These are phyloP conservation scores for Spicauda simplicius DNA, from an alignment of 2,888 invertebrate species.

Conservation along the genomic window DNA sequence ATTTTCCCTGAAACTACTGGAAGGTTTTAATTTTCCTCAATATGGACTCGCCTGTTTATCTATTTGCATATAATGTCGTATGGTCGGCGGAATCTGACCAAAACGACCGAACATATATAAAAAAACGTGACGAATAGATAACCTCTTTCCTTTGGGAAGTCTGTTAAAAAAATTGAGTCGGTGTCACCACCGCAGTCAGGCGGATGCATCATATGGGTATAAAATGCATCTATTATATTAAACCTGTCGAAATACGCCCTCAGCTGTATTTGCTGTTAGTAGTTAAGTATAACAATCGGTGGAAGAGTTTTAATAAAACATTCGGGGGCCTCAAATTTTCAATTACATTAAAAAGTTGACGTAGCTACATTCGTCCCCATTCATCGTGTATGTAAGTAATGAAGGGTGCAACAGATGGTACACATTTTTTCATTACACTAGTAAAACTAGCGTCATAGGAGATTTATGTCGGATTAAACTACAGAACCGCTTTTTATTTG, in stretches of 20 bases:
- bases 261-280: not conserved
- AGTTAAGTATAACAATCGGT: conserved; percentile 39
- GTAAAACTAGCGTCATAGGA: conserved; percentile 67
- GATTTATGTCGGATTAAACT: conserved; percentile 82
- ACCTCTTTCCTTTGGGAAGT: no score
- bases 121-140: no score
- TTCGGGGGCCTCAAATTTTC: conserved; percentile 76
- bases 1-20: no score
- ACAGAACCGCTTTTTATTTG: conserved; percentile 73
- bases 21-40: no score
- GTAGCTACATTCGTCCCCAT: conserved; percentile 71
- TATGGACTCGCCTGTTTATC: no score
- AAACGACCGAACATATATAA: no score
- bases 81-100: no score
- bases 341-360: conserved; percentile 83
- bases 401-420: conserved; percentile 84
- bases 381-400: conserved; percentile 70
- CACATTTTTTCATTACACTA: conserved; percentile 79
- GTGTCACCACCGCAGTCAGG: not conserved
- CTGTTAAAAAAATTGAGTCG: not conserved
- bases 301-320: conserved; percentile 75
- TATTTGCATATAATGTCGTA: no score
- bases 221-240: not conserved
- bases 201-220: no score
- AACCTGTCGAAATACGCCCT: not conserved